Base-by-base conservation (phyloP, 2,888 invertebrate genomes). In the Mellilla xanthometata region DNA sequence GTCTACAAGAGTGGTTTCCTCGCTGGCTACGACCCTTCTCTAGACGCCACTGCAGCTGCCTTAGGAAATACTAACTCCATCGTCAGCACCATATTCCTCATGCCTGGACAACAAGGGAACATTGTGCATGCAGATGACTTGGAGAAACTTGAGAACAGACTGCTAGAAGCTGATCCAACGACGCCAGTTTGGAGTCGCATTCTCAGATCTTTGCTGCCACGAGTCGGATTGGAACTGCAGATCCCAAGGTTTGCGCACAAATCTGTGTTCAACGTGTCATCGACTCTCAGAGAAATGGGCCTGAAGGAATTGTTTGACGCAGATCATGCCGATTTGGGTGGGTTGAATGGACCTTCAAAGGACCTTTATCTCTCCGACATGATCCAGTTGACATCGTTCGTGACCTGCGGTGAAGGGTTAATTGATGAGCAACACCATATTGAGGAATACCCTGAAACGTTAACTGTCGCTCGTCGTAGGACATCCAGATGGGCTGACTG, bases 61-160 rank as follows among this genome's bases (percentile, higher is more conserved):
- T 84, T 97, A 36, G 95, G 96, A 6, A 92, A 91, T 19, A 90
- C 92, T 15, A 92, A 93, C 51, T 93, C 94, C 36, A 90, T 93
- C 0, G 91, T 96, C 0, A 96, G 95, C 64, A 94, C 95, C 0
- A 91, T 97, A 28, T 94, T 96, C 57, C 91, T 96, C 0, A 93
- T 97, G 90, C 96, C 97, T 0, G 96, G 96, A 0, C 95, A 96
- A 69, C 95, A 96, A 79, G 95, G 96, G 13, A 93, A 94, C 39
- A 90, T 94, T 0, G 94, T 95, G 1, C 94, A 95, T 0, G 94
- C 95, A 0, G 96, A 96, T 64, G 95, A 95, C 44, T 82, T 96
- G 45, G 93, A 94, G 40, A 91, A 93, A 8, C 84, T 96, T 0
- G 96, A 96, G 68, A 92, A 92, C 47, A 91, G 94, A 36, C 75